Base-by-base conservation (phyloP, 1,140 invertebrate genomes). In the Lerema accius region DNA sequence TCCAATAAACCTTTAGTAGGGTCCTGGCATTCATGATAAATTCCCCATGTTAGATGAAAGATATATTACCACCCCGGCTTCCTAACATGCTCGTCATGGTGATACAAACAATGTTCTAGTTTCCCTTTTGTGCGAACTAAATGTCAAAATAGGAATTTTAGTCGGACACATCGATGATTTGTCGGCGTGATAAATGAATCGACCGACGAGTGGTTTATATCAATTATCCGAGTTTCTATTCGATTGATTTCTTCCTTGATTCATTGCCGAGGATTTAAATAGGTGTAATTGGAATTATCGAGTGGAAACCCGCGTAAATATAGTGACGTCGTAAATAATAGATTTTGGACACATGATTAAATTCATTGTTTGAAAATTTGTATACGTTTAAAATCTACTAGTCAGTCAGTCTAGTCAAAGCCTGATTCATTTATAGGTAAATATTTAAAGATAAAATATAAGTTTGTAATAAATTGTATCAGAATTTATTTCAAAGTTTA, bases 151-250 rank as follows among this genome's bases (percentile, higher is more conserved):
- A 71, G 61, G 28, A 62, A 64, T 56, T 66, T 42, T 66, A 67
- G 64, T 51, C 13, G 40, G 60, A 64, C 61, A 67, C 62, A 69
- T 72, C 69, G 55, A 71, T 73, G 68, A 75, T 77, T 74, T 73
- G 71, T 71, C 66, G 60, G 43, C n/a, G 51, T 77, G 72, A 80
- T 80, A 65, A 77, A 80, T 71, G 72, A 63, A 61, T 59, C 51
- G 50, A 48, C 37, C 51, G 50, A 48, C 37, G 56, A 58, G 55
- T 67, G 69, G 67, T 74, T 75, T 70, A 66, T 73, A 71, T 73
- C 75, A 78, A 78, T 78, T 73, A 75, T 71, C 65, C 53, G 62
- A 73, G 74, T 71, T 68, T 65, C 60, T 71, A 63, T 73, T 68
- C 69, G 67, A 76, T 76, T 71, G 68, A 70, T 80, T 77, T 75